These are phyloP conservation scores for Epinephelus cyanopodus DNA, from an alignment of 2,113 vertebrate genomes.

Conservation along the genomic window DNA sequence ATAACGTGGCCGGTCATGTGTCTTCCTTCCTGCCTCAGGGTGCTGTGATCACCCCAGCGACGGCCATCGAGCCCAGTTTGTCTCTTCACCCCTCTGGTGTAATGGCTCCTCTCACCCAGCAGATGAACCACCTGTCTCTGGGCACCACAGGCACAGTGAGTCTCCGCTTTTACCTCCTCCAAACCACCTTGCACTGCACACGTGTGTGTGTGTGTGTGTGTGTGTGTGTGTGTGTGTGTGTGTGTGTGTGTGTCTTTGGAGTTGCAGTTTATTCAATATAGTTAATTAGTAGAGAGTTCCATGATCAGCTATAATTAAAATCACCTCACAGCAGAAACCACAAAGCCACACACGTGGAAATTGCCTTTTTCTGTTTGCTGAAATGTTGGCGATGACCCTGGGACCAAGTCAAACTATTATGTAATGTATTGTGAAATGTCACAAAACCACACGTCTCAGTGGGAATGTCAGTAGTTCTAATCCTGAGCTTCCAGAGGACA, in stretches of 20 bases:
- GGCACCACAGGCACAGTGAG: conserved; percentile 97
- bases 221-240: not conserved
- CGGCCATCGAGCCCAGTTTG: conserved; percentile 96
- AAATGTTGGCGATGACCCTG: conserved; percentile 1
- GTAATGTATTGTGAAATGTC: not conserved
- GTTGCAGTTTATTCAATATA: not conserved
- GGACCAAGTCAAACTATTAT: not conserved
- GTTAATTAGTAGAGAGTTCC: conserved; percentile 4
- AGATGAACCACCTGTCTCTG: conserved; percentile 99
- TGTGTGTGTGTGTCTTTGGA: conserved; percentile 7
- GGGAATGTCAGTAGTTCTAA: not conserved
- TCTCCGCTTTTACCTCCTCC: conserved; percentile 4
- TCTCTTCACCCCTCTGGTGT: conserved; percentile 97
- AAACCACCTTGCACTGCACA: not conserved
- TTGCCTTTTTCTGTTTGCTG: not conserved
- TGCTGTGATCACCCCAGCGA: conserved; percentile 94
- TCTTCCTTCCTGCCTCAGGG: conserved; percentile 83
- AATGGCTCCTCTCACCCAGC: conserved; percentile 97
- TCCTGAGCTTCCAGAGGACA: not conserved
- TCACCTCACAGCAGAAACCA: not conserved
- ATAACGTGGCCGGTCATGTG: not conserved
- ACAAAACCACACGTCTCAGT: not conserved
- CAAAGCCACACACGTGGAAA: not conserved
- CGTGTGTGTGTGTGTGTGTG: not conserved
- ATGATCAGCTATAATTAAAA: not conserved